Evolutionary conservation across 2,888 invertebrate species (phyloP), one percentile per base, ranked within the genome.

Genomic region (Netelia inedita): DNA sequence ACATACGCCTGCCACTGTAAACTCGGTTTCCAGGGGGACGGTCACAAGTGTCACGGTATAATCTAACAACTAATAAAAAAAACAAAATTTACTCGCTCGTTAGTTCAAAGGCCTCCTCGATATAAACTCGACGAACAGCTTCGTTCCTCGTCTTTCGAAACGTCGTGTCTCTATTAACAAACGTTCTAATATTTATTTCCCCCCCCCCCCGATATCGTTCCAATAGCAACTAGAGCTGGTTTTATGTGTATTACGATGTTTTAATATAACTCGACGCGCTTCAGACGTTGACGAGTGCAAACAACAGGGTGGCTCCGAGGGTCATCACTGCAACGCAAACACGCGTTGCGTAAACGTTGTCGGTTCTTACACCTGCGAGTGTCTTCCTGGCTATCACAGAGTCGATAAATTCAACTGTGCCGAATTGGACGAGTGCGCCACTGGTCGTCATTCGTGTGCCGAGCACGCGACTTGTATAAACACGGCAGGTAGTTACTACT

Each of bases 1-100:
- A 97, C 97, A 92, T 98, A 97, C 94, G 96, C 97, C 92, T 98
- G 98, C 95, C 97, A 97, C 92, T 98, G 98, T 94, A 96, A 97
- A 94, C 95, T 96, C 94, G 98, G 98, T 94, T 98, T 97, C 95
- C 96, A 96, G 91, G 98, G 98, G 89, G 97, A 98, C 94, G 98
- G 98, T 91, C 95, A 96, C 91, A 95, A 95, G 89, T 97, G 97
- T 94, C 95, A 96, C 95, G 97, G 97, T 97, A 92, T 65, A 69
- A 81, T 28, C 66, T 59, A 69, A 81, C 65, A 76, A 66, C 57
- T 61, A 66, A 21, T 57, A 41, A 19, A n/a, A 57, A 66, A 21
- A 46, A 41, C 14, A n/a, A 57, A 55, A 73, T 80, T 80, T 19
- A 76, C 23, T 46, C 1, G n/a, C 55, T 55, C 21, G 16, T 43